phyloP scores from a whole-genome alignment of 2,888 invertebrate genomes.

The Nemurella pictetii region DNA sequence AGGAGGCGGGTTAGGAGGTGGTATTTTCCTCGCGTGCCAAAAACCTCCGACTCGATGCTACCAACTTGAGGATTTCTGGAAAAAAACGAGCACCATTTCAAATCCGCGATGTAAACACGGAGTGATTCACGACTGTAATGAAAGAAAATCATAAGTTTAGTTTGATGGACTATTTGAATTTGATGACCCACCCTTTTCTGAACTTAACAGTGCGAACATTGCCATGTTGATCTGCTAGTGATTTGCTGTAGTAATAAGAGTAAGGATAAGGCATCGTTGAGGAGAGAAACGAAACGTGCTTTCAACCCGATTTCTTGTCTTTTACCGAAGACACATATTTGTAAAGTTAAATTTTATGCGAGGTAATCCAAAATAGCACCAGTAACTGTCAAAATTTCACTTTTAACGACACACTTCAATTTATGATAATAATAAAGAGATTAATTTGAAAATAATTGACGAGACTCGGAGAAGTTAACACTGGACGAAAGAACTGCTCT shows the following conservation, averaged over 20 bases:
- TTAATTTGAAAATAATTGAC: no score
- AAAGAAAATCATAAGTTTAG: not conserved
- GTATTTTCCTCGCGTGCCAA: conserved; percentile 48
- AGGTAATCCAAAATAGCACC: not conserved
- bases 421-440: no score
- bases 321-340: not conserved
- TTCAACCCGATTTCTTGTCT: not conserved
- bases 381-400: not conserved
- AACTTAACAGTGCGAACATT: conserved; percentile 47
- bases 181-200: conserved; percentile 48
- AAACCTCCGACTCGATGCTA: conserved; percentile 45
- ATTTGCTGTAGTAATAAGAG: conserved; percentile 48
- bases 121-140: no score
- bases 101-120: not conserved
- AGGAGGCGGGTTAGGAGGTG: conserved; percentile 48
- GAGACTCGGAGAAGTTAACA: no score
- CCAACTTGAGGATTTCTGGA: conserved; percentile 48
- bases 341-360: not conserved
- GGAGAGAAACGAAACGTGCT: not conserved
- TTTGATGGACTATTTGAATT: no score
- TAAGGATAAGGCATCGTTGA: conserved; percentile 43
- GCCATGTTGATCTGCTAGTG: conserved; percentile 44
- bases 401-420: no score
- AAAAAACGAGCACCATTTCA: not conserved
- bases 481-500: no score